phyloP scores from a whole-genome alignment of 2,888 invertebrate genomes.

The Auanema freiburgensis region DNA sequence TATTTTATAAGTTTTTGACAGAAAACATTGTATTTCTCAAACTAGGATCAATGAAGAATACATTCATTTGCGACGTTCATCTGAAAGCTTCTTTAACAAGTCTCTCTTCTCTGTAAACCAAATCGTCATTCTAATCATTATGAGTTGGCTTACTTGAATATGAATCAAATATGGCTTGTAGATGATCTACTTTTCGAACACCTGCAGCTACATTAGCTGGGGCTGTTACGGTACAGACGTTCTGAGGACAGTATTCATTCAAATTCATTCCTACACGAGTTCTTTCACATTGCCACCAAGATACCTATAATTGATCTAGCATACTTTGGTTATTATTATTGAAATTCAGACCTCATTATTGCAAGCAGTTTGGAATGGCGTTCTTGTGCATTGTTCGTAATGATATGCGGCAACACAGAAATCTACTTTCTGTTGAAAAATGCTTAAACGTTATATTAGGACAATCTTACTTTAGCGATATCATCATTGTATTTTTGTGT shows the following conservation, averaged over 20 bases:
- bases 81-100: too few relatives aligned
- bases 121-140: neutral
- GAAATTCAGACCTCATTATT: conserved; percentile 10
- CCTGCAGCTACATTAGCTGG: too few relatives aligned
- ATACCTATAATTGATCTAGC: conserved; percentile 20
- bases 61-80: too few relatives aligned
- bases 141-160: too few relatives aligned
- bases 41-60: too few relatives aligned
- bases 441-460: neutral
- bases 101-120: too few relatives aligned
- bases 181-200: too few relatives aligned
- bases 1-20: too few relatives aligned
- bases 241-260: conserved; percentile 29
- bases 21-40: too few relatives aligned
- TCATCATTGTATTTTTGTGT: conserved; percentile 10
- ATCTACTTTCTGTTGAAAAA: neutral
- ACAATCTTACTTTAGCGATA: neutral
- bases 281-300: conserved; percentile 40
- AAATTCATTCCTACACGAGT: conserved; percentile 28
- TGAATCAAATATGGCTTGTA: too few relatives aligned
- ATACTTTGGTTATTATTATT: neutral
- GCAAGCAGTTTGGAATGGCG: conserved; percentile 9
- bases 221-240: conserved; percentile 10
- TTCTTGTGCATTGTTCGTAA: conserved; percentile 14
- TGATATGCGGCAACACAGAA: conserved; percentile 7